Percentiles rank a stretch among this genome's conserved stretches.
Evolutionary conservation across 2,113 vertebrate species (phyloP).

Genomic region (Centropus bengalensis): DNA sequence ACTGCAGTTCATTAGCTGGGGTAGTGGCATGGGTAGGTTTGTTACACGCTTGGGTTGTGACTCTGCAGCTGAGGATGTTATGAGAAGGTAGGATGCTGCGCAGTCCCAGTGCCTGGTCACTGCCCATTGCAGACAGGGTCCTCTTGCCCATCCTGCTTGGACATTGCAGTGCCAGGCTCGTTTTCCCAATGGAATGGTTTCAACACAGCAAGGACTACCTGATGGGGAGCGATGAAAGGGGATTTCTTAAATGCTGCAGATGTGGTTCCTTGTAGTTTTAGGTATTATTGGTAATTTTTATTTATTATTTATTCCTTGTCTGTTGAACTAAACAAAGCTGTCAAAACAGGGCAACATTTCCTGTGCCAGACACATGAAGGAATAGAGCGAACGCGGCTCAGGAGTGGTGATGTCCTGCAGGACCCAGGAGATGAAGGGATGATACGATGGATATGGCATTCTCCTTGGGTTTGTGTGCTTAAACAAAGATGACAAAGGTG

Average conservation of each 20-base stretch:
- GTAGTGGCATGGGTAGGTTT: fast-evolving
- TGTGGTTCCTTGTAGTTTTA: not conserved
- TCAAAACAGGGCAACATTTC: not conserved
- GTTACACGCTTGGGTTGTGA: fast-evolving
- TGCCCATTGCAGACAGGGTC: not conserved
- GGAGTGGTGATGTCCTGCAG: not conserved
- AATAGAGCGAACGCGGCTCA: not conserved
- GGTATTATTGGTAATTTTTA: not conserved
- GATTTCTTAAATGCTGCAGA: not conserved
- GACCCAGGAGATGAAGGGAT: not conserved
- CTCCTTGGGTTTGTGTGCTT: not conserved
- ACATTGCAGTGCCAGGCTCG: fast-evolving
- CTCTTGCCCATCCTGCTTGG: fast-evolving
- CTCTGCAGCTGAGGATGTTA: fast-evolving
- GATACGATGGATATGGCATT: not conserved
- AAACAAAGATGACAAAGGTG: not conserved
- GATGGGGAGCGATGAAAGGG: not conserved
- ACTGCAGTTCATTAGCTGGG: not conserved
- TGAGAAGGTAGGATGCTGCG: not conserved
- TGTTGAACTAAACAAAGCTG: not conserved
- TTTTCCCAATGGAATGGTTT: not conserved
- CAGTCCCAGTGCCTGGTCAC: not conserved
- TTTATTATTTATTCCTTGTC: not conserved
- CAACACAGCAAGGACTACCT: not conserved
- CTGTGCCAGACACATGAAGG: too few relatives aligned